phyloP scores from a whole-genome alignment of 2,797 vertebrate species.

The Sebastes paucispinis region DNA sequence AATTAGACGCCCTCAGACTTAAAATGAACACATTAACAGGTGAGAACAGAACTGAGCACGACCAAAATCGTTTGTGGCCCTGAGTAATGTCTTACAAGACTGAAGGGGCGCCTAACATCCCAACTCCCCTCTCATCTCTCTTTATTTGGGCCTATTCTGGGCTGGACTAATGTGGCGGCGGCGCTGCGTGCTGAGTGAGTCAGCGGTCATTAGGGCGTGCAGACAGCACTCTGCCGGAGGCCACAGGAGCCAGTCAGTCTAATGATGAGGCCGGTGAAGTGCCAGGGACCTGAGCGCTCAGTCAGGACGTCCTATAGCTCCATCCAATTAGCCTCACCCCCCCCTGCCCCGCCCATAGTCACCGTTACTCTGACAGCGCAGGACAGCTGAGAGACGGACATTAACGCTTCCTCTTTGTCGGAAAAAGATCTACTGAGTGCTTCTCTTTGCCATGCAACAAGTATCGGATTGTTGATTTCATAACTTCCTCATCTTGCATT shows the following conservation, averaged over 20 bases:
- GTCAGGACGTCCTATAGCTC: conserved; percentile 52
- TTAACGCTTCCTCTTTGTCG: not conserved
- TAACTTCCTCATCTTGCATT: not conserved
- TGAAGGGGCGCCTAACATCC: conserved; percentile 41
- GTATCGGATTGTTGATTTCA: conserved; percentile 3
- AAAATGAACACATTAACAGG: not conserved
- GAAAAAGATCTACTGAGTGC: not conserved
- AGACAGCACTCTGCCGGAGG: conserved; percentile 75
- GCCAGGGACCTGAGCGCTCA: conserved; percentile 53
- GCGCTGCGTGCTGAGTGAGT: conserved; percentile 68
- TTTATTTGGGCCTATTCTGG: conserved; percentile 69
- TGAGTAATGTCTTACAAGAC: conserved; percentile 49
- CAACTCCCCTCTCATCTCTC: conserved; percentile 60
- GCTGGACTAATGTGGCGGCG: conserved; percentile 64
- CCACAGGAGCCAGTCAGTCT: conserved; percentile 77
- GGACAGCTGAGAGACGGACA: conserved; percentile 9
- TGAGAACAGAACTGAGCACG: not conserved
- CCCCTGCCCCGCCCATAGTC: conserved; percentile 19
- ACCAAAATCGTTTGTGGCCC: not conserved
- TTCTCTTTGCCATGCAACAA: not conserved
- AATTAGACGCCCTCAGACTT: not conserved
- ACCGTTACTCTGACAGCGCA: not conserved
- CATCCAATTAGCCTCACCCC: conserved; percentile 51
- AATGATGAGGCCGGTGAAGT: conserved; percentile 68
- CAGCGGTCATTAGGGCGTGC: conserved; percentile 74